Evolutionary conservation across 2,888 invertebrate genomes (phyloP).

Genomic region (Penaeus monodon): DNA sequence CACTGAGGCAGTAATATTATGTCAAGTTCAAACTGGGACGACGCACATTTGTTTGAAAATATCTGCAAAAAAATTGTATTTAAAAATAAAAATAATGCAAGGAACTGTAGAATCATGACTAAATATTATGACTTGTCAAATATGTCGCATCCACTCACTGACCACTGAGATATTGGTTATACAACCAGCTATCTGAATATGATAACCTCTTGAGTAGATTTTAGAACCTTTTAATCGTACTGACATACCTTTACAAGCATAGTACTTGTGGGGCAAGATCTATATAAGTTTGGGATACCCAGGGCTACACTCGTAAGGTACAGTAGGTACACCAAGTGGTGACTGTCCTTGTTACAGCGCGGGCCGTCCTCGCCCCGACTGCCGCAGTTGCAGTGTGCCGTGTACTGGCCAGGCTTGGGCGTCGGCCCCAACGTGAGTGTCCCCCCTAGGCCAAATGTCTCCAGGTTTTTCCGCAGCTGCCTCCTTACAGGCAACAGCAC

Average conservation of each 20-base stretch:
- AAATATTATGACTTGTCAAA: too few relatives aligned
- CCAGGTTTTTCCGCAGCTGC: constrained; percentile 34
- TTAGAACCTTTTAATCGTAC: too few relatives aligned
- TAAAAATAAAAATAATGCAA: too few relatives aligned
- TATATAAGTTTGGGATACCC: background rate
- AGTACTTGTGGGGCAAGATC: constrained; percentile 13
- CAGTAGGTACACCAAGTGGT: constrained; percentile 32
- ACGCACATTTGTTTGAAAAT: too few relatives aligned
- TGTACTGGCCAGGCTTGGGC: constrained; percentile 60
- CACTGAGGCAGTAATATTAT: too few relatives aligned
- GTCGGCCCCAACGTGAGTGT: constrained; percentile 63
- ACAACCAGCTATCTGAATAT: too few relatives aligned
- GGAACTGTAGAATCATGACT: too few relatives aligned
- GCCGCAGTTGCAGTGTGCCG: constrained; percentile 64
- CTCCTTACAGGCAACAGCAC: constrained; percentile 22
- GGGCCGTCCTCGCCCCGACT: constrained; percentile 61
- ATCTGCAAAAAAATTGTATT: too few relatives aligned
- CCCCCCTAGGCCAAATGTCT: constrained; percentile 28
- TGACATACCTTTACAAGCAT: constrained; percentile 18
- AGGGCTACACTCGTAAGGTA: constrained; percentile 5
- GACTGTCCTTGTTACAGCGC: constrained; percentile 58
- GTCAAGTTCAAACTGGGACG: too few relatives aligned
- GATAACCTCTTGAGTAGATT: too few relatives aligned
- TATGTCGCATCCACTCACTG: too few relatives aligned
- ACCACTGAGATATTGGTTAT: too few relatives aligned